Evolutionary conservation across 2,888 invertebrate species (phyloP).

Genomic region (Petrophora chlorosata): DNA sequence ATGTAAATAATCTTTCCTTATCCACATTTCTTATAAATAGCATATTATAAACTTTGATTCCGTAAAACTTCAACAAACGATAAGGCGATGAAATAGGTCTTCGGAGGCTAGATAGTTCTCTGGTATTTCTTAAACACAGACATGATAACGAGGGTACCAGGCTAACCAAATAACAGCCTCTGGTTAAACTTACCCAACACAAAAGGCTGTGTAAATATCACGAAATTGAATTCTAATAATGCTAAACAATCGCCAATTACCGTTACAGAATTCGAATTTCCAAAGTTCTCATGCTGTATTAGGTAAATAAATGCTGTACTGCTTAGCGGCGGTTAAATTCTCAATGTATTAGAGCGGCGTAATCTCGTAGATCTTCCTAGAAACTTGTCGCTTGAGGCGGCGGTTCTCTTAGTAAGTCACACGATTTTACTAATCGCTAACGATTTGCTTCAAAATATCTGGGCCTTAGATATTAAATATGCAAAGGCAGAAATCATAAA

Average conservation of each 20-base stretch:
- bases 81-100: too few species aligned
- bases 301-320: constrained; percentile 56
- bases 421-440: constrained; percentile 46
- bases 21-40: too few species aligned
- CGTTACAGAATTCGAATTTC: constrained; percentile 58
- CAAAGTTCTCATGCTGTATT: constrained; percentile 60
- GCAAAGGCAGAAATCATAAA: too few species aligned
- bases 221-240: constrained; percentile 59
- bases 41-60: too few species aligned
- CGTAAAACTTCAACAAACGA: too few species aligned
- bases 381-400: constrained; percentile 65
- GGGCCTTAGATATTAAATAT: not conserved
- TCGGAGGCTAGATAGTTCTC: not conserved
- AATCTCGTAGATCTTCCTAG: constrained; percentile 70
- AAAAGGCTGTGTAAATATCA: constrained; percentile 48
- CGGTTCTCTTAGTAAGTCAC: constrained; percentile 63
- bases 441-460: not conserved
- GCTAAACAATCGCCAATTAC: constrained; percentile 66
- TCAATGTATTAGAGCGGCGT: constrained; percentile 50
- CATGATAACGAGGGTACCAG: constrained; percentile 21
- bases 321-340: constrained; percentile 42
- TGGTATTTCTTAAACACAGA: not conserved
- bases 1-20: too few species aligned
- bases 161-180: constrained; percentile 12
- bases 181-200: constrained; percentile 28